Base-by-base conservation (phyloP, 2,888 invertebrate species). In the Chydorus sphaericus region DNA sequence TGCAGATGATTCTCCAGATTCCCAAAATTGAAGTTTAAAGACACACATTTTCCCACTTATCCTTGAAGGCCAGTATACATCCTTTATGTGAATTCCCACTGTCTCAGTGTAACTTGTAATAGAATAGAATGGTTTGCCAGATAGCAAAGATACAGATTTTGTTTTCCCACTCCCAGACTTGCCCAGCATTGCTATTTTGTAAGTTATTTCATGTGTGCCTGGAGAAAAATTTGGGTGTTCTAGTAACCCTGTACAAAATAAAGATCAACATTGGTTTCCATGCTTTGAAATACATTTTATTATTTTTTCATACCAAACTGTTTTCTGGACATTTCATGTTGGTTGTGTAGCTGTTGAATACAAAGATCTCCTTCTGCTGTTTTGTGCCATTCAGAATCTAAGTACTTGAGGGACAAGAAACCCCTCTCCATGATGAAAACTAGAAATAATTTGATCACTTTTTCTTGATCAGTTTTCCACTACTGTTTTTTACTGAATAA, bases 21-120 rank as follows among this genome's bases (percentile, higher is more conserved):
- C 77, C 77, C 77, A 77, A 56, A 77, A 72, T 60, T 76, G 74
- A 11, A 78, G 64, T 60, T 73, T 72, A 62, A 77, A 77, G 53
- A 78, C 62, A 26, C 77, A 71, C 5, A 73, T 68, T 63, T 75
- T 74, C 56, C 75, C 73, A 65, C 71, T 70, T 39, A 77, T 71
- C 63, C 75, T 75, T 4, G 73, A 75, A 2, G 77, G 77, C 78
- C 77, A 78, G 61, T 72, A 77, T 18, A 76, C 68, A 33, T 71
- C 71, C 14, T 72, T 75, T 57, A 73, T 73, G 59, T 73, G 72
- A 49, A 77, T 75, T 6, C 77, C 77, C 66, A 67, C 63, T 2
- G 73, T 73, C 63, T 74, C 74, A 6, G 64, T 61, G 50, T 75
- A 73, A 23, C 60, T 61, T 33, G 63, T 65, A 6, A 70, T 66